A percentile compares a stretch with the other conserved stretches of the same genome.
These are phyloP conservation scores for Oreortyx pictus DNA, from an alignment of 2,797 vertebrate genomes.

Conservation along the genomic window DNA sequence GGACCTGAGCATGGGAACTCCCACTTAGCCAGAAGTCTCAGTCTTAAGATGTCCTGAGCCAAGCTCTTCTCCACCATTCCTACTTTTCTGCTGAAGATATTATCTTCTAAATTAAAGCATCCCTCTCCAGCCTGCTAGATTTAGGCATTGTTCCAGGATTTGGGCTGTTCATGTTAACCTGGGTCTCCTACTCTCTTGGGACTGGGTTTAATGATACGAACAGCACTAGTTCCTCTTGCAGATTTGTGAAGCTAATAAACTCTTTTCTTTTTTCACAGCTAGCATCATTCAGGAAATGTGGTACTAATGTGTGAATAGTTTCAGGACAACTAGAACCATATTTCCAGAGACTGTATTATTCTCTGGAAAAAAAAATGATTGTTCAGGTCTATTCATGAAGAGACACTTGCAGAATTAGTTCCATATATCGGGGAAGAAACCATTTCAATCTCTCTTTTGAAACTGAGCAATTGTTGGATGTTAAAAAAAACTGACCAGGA, in stretches of 20 bases:
- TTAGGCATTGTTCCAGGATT: background rate
- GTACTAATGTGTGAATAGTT: slow-evolving; percentile 1
- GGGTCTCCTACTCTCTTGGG: background rate
- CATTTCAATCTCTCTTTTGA: background rate
- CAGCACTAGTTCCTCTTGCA: background rate
- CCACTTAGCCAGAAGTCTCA: background rate
- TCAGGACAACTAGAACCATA: slow-evolving; percentile 32
- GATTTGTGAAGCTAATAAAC: background rate
- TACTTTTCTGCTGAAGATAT: background rate
- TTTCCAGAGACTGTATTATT: slow-evolving; percentile 45
- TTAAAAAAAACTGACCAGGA: background rate
- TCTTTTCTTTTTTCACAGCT: background rate
- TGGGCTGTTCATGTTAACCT: background rate
- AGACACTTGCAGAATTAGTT: slow-evolving; percentile 49
- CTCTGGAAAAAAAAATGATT: slow-evolving; percentile 47
- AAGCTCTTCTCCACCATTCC: background rate
- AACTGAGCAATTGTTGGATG: slow-evolving; percentile 15
- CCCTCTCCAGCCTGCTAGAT: background rate
- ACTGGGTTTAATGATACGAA: background rate
- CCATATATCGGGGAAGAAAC: slow-evolving; percentile 35
- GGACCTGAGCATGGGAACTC: background rate
- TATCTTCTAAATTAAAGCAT: background rate
- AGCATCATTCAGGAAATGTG: background rate
- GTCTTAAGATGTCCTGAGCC: background rate
- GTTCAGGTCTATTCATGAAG: slow-evolving; percentile 52